Percentiles rank a stretch among this genome's conserved stretches.
Conservation (phyloP, 2,888 invertebrate species). For the Drosophila borborema region DNA sequence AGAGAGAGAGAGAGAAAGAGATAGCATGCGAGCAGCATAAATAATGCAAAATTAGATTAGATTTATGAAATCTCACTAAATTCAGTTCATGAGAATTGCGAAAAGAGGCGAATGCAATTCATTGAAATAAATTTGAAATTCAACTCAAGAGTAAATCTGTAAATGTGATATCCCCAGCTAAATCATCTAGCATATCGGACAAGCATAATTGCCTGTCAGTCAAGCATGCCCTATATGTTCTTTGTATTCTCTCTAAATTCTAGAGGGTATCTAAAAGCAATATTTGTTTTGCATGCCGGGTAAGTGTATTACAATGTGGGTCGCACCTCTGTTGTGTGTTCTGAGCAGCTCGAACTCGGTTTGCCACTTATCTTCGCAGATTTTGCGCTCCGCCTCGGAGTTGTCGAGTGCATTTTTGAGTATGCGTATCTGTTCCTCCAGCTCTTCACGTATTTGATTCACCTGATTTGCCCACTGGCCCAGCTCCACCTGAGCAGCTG, state of each 20-base stretch:
- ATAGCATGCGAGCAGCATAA: not conserved
- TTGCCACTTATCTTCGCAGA: slow-evolving; percentile 87
- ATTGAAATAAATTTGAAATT: not conserved
- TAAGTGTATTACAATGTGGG: not conserved
- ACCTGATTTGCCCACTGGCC: slow-evolving; percentile 83
- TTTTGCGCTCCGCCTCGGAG: slow-evolving; percentile 87
- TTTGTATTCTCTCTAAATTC: not conserved
- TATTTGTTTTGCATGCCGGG: slow-evolving; percentile 12
- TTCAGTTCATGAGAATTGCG: not conserved
- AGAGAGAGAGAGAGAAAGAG: too few relatives aligned
- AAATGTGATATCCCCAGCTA: not conserved
- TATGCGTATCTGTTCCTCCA: slow-evolving; percentile 86
- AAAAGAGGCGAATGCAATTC: not conserved
- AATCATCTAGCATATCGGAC: not conserved
- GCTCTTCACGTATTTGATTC: slow-evolving; percentile 85
- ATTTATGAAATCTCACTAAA: not conserved
- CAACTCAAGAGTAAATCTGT: not conserved
- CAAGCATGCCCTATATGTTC: not conserved
- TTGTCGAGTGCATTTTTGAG: slow-evolving; percentile 87
- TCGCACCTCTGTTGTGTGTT: slow-evolving; percentile 87
- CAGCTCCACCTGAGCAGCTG: slow-evolving; percentile 81
- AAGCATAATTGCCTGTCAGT: too few relatives aligned
- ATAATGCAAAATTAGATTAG: not conserved
- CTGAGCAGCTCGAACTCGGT: slow-evolving; percentile 88
- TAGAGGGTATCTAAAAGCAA: slow-evolving; percentile 7